Conservation (phyloP, 2,797 vertebrate species). For the Graptemys geographica region DNA sequence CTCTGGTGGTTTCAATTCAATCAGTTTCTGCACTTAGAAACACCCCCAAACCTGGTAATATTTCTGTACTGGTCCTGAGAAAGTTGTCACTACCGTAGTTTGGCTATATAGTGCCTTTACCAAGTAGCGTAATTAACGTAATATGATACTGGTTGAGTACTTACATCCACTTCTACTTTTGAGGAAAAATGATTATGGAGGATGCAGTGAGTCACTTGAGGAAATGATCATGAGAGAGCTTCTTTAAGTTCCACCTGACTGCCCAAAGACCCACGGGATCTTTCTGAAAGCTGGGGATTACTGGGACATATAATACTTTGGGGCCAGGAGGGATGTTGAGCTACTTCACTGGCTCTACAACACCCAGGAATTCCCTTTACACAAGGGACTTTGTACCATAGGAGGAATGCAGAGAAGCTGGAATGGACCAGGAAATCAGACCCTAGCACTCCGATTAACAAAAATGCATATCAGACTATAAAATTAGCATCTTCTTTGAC, state of each 20-base stretch:
- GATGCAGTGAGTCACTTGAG: neutral
- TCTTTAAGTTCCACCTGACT: neutral
- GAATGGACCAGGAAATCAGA: neutral
- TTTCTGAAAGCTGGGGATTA: neutral
- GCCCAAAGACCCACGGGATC: neutral
- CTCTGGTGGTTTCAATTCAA: neutral
- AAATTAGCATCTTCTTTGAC: neutral
- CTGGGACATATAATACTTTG: neutral
- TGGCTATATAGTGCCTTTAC: neutral
- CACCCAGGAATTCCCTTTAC: neutral
- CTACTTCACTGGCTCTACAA: neutral
- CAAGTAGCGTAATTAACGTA: neutral
- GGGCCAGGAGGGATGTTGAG: neutral
- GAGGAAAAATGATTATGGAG: neutral
- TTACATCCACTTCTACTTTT: neutral
- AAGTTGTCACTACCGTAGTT: constrained; percentile 3
- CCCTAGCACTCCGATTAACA: neutral
- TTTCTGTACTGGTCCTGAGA: neutral
- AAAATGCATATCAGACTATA: neutral
- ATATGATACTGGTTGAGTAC: neutral
- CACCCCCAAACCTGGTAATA: neutral
- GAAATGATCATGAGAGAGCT: constrained; percentile 34
- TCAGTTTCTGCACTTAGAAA: neutral
- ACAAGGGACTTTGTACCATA: neutral
- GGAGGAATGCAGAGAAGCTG: constrained; percentile 17